A percentile compares a stretch with the other conserved stretches of the same genome.
These are phyloP conservation scores for Psittacus erithacus DNA, from an alignment of 2,113 vertebrate genomes.

Conservation along the genomic window DNA sequence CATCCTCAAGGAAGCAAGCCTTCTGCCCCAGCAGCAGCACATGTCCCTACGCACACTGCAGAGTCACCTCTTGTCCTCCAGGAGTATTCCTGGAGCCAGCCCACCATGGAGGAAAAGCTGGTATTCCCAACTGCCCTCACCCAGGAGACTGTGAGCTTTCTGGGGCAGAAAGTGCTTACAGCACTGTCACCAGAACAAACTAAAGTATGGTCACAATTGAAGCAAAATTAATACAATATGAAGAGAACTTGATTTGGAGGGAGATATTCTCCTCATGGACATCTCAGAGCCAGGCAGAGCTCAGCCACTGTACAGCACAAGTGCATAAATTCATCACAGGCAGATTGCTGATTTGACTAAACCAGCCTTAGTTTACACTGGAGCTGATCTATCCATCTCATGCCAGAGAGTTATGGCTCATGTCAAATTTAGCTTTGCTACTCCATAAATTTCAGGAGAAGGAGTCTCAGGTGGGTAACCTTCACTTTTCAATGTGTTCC, in stretches of 20 bases:
- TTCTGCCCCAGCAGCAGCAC: background rate
- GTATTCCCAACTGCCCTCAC: background rate
- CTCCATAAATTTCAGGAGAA: background rate
- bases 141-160: background rate
- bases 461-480: background rate
- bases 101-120: rapidly evolving
- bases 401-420: slow-evolving; percentile 37
- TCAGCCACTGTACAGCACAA: slow-evolving; percentile 13
- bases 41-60: rapidly evolving
- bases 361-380: slow-evolving; percentile 62
- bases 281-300: background rate
- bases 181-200: background rate
- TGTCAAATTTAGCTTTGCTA: background rate
- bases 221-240: background rate
- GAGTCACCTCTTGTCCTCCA: rapidly evolving
- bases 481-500: background rate
- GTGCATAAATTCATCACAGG: slow-evolving; percentile 1
- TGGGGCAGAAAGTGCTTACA: background rate
- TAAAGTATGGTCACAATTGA: background rate
- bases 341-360: slow-evolving; percentile 71
- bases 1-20: background rate
- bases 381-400: slow-evolving; percentile 37
- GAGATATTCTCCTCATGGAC: background rate
- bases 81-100: background rate
- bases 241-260: background rate